A percentile compares a stretch with the other conserved stretches of the same genome.
phyloP scores from a whole-genome alignment of 2,797 vertebrate genomes.

The Xenops minutus region DNA sequence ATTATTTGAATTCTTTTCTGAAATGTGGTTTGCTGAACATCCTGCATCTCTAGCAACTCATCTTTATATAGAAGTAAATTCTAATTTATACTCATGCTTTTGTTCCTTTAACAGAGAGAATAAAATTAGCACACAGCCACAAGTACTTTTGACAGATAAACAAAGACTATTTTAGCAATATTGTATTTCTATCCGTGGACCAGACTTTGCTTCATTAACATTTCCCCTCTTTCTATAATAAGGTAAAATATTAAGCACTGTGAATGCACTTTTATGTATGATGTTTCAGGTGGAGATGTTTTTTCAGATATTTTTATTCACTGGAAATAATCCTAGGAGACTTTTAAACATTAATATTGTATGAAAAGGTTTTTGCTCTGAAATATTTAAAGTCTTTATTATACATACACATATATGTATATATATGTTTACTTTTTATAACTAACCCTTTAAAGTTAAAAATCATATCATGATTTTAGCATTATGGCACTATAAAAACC shows the following conservation, averaged over 20 bases:
- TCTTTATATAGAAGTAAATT: constrained; percentile 56
- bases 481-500: neutral
- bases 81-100: neutral
- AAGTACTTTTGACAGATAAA: constrained; percentile 35
- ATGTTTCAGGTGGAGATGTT: constrained; percentile 23
- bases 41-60: neutral
- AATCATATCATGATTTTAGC: neutral
- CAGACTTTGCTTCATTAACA: neutral
- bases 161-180: constrained; percentile 2
- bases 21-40: constrained; percentile 30
- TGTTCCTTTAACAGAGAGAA: constrained; percentile 13
- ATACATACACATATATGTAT: neutral
- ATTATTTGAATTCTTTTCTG: constrained; percentile 40
- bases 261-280: constrained; percentile 11
- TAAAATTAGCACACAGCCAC: neutral
- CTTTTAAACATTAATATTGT: constrained; percentile 49
- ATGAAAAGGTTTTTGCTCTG: neutral
- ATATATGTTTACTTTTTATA: neutral
- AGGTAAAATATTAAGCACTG: neutral
- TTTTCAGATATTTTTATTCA: constrained; percentile 21
- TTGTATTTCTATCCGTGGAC: neutral
- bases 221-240: neutral
- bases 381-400: neutral
- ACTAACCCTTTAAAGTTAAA: neutral
- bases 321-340: constrained; percentile 8